phyloP scores from a whole-genome alignment of 2,888 invertebrate genomes.

The Seira ritae region DNA sequence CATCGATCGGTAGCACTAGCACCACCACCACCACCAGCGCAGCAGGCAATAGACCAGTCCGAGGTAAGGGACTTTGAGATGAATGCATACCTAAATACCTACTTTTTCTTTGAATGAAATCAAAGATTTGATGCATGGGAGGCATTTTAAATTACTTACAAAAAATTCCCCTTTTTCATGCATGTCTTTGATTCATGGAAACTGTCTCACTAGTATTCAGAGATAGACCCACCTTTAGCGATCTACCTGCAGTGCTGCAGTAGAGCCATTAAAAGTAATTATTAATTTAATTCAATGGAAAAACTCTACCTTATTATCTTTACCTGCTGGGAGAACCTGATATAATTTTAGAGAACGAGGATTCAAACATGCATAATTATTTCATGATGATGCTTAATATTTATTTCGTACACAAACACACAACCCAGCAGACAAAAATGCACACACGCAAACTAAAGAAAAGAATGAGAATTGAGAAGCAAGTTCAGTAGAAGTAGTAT shows the following conservation, averaged over 20 bases:
- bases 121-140: not conserved
- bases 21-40: too few species aligned
- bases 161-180: too few species aligned
- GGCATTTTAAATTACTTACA: too few species aligned
- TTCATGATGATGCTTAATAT: constrained; percentile 1
- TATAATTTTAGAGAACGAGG: constrained; percentile 4
- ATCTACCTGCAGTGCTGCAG: not conserved
- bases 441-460: not conserved
- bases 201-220: constrained; percentile 39
- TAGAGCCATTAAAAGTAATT: constrained; percentile 1
- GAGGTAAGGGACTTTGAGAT: constrained; percentile 35
- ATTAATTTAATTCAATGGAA: constrained; percentile 3
- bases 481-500: not conserved
- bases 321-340: constrained; percentile 31
- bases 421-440: not conserved
- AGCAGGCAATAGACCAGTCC: constrained; percentile 32
- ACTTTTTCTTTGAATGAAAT: constrained; percentile 29
- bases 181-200: constrained; percentile 50
- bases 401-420: not conserved
- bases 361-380: constrained; percentile 10
- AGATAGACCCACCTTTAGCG: not conserved
- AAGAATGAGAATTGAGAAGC: not conserved
- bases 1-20: too few species aligned
- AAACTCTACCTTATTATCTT: constrained; percentile 9
- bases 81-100: not conserved